A percentile compares a stretch with the other conserved stretches of the same genome.
Evolutionary conservation across 2,888 invertebrate genomes (phyloP).

Genomic region (Lottia gigantea): DNA sequence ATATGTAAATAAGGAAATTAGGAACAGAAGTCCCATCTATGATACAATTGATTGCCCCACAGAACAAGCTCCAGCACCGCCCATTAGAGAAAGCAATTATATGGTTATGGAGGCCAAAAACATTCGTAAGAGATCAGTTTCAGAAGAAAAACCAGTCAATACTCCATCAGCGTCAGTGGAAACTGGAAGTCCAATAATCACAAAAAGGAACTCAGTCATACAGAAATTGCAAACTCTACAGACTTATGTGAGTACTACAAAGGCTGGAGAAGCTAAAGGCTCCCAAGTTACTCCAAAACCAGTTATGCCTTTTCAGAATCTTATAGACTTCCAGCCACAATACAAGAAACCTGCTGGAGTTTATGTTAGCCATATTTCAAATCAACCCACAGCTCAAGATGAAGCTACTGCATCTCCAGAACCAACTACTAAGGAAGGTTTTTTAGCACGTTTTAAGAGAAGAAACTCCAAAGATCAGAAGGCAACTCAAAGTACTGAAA

Average conservation of each 20-base stretch:
- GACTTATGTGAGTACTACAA: conserved; percentile 34
- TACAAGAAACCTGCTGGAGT: neutral
- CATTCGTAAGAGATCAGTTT: conserved; percentile 28
- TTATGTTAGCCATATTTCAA: neutral
- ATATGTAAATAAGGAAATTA: conserved; percentile 19
- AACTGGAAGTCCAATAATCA: neutral
- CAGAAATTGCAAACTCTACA: conserved; percentile 41
- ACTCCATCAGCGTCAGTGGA: neutral
- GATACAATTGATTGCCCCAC: conserved; percentile 34
- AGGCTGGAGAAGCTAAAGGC: conserved; percentile 22
- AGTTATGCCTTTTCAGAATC: conserved; percentile 39
- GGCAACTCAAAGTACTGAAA: conserved; percentile 54
- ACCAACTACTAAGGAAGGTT: conserved; percentile 37
- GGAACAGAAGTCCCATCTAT: conserved; percentile 31
- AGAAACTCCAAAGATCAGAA: conserved; percentile 55
- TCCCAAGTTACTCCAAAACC: conserved; percentile 20
- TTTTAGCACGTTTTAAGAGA: conserved; percentile 53
- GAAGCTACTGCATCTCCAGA: neutral
- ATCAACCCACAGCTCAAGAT: neutral
- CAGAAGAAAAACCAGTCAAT: conserved; percentile 9
- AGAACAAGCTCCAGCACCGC: conserved; percentile 20
- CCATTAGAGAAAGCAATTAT: conserved; percentile 52
- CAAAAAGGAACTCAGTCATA: conserved; percentile 20
- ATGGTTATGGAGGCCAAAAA: conserved; percentile 52
- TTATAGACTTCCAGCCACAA: conserved; percentile 37